A percentile compares a stretch with the other conserved stretches of the same genome.
Evolutionary conservation across 2,888 invertebrate species (phyloP).

Genomic region (Aplocera efformata): DNA sequence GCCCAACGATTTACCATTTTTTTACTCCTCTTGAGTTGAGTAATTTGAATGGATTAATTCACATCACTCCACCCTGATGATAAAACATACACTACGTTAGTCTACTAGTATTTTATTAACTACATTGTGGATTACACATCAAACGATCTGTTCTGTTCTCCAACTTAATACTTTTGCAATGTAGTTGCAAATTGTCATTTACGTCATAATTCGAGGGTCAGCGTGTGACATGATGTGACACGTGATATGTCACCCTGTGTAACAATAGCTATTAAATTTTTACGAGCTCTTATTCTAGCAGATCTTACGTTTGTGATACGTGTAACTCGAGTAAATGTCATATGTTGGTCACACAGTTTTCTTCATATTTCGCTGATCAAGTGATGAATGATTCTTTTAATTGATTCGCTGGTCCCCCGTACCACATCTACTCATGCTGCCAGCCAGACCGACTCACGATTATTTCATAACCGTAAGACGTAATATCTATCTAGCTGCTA

Average conservation of each 20-base stretch:
- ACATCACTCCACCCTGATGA: too few species aligned
- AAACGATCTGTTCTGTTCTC: conserved; percentile 28
- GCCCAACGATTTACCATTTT: too few species aligned
- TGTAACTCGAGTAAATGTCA: conserved; percentile 1
- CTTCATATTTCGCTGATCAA: neutral
- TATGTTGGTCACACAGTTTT: conserved; percentile 2
- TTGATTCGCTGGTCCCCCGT: too few species aligned
- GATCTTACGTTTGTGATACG: conserved; percentile 7
- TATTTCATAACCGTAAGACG: too few species aligned
- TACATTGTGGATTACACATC: conserved; percentile 27
- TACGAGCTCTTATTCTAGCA: neutral
- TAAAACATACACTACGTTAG: too few species aligned
- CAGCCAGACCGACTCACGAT: too few species aligned
- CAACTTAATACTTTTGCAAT: conserved; percentile 29
- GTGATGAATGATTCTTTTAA: too few species aligned
- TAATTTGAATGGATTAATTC: too few species aligned
- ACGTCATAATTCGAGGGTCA: conserved; percentile 29
- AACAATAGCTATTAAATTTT: conserved; percentile 9
- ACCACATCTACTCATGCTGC: too few species aligned
- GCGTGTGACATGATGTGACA: conserved; percentile 27
- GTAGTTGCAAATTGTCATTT: conserved; percentile 32
- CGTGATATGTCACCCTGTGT: conserved; percentile 31
- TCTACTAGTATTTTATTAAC: too few species aligned
- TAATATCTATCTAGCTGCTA: too few species aligned
- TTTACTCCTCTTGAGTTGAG: too few species aligned